These are phyloP conservation scores for Himantopus leucocephalus DNA, from an alignment of 2,113 vertebrate species.

Conservation along the genomic window DNA sequence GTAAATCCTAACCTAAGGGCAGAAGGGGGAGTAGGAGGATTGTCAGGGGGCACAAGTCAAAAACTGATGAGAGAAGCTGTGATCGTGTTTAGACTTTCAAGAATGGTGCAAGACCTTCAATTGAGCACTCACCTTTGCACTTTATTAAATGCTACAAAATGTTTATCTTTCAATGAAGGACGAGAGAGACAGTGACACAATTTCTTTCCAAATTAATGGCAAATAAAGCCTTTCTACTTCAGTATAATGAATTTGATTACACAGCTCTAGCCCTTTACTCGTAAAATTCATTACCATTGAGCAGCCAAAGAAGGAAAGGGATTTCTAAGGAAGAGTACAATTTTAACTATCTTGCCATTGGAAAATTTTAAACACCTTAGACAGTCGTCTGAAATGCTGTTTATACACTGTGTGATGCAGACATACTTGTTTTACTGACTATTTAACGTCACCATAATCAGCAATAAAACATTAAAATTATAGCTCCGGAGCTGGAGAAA, in stretches of 20 bases:
- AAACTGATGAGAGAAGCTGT: background rate
- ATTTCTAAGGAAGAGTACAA: background rate
- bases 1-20: background rate
- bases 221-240: constrained; percentile 51
- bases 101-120: background rate
- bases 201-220: constrained; percentile 39
- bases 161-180: background rate
- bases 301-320: background rate
- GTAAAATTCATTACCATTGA: background rate
- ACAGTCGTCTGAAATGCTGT: background rate
- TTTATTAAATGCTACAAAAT: constrained; percentile 33
- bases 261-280: background rate
- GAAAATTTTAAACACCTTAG: background rate
- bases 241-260: constrained; percentile 7
- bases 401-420: background rate
- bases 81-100: background rate
- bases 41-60: background rate
- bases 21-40: background rate
- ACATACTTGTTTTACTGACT: constrained; percentile 39
- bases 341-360: background rate
- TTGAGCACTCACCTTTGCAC: background rate
- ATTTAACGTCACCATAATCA: constrained; percentile 11
- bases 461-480: constrained; percentile 49
- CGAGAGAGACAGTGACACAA: background rate
- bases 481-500: background rate